A percentile compares a stretch with the other conserved stretches of the same genome.
Evolutionary conservation across 2,113 vertebrate genomes (phyloP).

Genomic region (Plectropomus leopardus): DNA sequence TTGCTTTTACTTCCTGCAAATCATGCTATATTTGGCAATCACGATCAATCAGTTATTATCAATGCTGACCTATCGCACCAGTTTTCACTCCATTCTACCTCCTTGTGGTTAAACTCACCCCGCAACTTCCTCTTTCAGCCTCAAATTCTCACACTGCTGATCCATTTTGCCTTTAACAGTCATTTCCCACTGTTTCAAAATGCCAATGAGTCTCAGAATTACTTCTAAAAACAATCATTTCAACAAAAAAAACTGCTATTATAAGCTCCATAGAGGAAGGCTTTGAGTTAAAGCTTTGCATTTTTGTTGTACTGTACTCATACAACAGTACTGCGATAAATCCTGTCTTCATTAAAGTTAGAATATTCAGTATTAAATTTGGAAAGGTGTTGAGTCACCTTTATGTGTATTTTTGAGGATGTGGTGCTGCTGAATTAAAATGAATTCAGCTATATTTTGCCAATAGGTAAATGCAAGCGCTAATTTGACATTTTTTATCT

Average conservation of each 20-base stretch:
- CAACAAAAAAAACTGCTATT: too few species aligned
- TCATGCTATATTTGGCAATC: neutral
- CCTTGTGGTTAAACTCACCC: neutral
- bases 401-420: neutral
- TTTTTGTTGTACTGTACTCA: too few species aligned
- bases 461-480: too few species aligned
- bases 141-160: neutral
- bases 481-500: too few species aligned
- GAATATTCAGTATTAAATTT: too few species aligned
- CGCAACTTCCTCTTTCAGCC: conserved; percentile 49
- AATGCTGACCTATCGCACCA: neutral
- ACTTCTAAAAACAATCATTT: neutral
- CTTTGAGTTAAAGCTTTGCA: too few species aligned
- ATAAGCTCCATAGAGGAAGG: too few species aligned
- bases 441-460: too few species aligned
- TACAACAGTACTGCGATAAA: neutral
- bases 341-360: too few species aligned
- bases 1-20: neutral
- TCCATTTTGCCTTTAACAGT: neutral
- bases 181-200: neutral
- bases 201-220: neutral
- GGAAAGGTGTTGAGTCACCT: too few species aligned
- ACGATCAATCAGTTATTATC: neutral
- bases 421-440: neutral
- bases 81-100: neutral